Evolutionary conservation across 2,113 vertebrate genomes (phyloP).

Genomic region (Eolophus roseicapilla): DNA sequence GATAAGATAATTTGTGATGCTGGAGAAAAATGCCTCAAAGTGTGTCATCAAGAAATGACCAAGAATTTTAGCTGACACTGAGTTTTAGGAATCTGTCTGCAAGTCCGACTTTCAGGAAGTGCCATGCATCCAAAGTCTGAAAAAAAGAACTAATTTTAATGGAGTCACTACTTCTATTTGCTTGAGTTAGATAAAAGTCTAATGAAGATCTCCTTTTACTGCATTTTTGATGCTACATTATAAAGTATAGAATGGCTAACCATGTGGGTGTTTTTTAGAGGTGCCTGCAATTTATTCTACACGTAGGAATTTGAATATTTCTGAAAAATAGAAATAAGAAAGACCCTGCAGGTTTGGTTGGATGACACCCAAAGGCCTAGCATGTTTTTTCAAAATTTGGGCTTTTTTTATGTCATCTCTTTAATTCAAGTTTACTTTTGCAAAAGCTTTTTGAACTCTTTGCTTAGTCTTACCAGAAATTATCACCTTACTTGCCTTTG

Average conservation of each 20-base stretch:
- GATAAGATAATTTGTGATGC: background rate
- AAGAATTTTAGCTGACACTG: background rate
- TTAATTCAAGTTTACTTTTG: background rate
- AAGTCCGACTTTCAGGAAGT: background rate
- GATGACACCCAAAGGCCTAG: background rate
- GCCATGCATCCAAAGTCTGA: background rate
- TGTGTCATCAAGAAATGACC: background rate
- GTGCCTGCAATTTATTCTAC: background rate
- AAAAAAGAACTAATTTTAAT: background rate
- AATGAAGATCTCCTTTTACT: background rate
- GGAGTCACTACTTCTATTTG: background rate
- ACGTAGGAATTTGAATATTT: background rate
- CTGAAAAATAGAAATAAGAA: background rate
- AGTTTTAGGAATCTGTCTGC: background rate
- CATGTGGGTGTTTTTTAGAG: background rate
- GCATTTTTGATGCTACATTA: background rate
- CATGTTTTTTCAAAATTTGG: background rate
- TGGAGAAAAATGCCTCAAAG: background rate
- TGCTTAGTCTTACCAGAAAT: background rate
- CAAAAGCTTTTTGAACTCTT: background rate
- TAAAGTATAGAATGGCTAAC: background rate
- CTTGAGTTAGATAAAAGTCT: background rate
- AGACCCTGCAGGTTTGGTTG: background rate
- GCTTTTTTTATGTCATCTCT: background rate
- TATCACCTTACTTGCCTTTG: background rate